Evolutionary conservation across 2,888 invertebrate species (phyloP), one percentile per base, ranked within the genome.

Genomic region (Noctua janthe): DNA sequence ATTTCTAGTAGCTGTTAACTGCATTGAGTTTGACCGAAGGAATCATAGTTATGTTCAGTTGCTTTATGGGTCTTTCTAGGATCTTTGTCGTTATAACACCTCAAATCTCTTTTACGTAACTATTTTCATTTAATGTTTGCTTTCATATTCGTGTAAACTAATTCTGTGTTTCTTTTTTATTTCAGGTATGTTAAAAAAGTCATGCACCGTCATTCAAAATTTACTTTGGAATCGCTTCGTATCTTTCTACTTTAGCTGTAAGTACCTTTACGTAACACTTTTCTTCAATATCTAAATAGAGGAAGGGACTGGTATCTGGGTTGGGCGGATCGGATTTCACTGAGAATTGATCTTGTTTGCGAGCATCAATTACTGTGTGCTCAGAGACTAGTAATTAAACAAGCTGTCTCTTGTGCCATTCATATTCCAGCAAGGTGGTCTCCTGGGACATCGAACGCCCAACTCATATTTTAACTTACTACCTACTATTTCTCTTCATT

Each of bases 291-390:
- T 59, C 59, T 70, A 43, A 76, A 86, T 82, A 20, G 64, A 84
- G 84, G 87, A 89, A 90, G 71, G 47, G 72, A 77, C 43, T 79
- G 67, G 79, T 82, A 83, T 84, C 82, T 85, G 80, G 74, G 81
- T 90, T 78, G 71, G 80, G 87, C 78, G 78, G 64, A 79, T 90
- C 80, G 59, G 81, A 84, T 88, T 86, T 84, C 89, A 89, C 89
- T 86, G 71, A 73, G 79, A 87, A 90, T 89, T 89, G 82, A 85
- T 85, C 89, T 84, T 90, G 90, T 88, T 84, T 80, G 83, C 82
- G 74, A 83, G 54, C 87, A 83, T 90, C 89, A 88, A 85, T 89
- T 89, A 83, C 74, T 67, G 43, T 78, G 82, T 74, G 88, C 76
- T 73, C 83, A 54, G 76, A 59, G 79, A 85, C 74, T 80, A 71